Evolutionary conservation across 2,888 invertebrate species (phyloP).

Genomic region (Ephialtes manifestator): DNA sequence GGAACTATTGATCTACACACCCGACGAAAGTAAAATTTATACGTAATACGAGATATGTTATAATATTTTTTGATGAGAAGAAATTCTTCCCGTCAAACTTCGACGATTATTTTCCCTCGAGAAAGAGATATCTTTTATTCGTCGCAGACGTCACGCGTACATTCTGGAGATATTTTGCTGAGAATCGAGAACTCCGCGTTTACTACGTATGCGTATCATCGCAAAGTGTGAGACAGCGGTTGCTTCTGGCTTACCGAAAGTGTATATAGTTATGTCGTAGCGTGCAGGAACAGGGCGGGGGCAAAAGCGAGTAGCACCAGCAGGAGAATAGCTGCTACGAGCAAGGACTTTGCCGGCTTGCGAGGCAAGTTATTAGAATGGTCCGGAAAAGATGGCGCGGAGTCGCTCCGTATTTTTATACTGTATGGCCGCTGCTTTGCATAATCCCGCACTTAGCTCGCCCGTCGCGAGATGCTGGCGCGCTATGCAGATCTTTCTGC

Average conservation of each 20-base stretch:
- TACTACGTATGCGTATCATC: slow-evolving; percentile 30
- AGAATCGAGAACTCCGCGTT: slow-evolving; percentile 47
- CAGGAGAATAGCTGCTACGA: slow-evolving; percentile 69
- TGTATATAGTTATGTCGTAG: slow-evolving; percentile 51
- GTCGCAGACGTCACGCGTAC: slow-evolving; percentile 63
- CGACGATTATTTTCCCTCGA: slow-evolving; percentile 61
- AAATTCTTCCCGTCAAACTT: slow-evolving; percentile 44
- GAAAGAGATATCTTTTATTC: slow-evolving; percentile 60
- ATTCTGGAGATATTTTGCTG: slow-evolving; percentile 28
- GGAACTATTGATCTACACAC: background rate
- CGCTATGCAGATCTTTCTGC: slow-evolving; percentile 82
- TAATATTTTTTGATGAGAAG: slow-evolving; percentile 44
- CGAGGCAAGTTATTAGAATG: slow-evolving; percentile 85
- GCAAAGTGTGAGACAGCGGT: slow-evolving; percentile 6
- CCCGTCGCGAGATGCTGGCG: slow-evolving; percentile 83
- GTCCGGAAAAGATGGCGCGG: slow-evolving; percentile 86
- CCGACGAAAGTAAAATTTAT: slow-evolving; percentile 18
- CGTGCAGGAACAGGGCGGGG: slow-evolving; percentile 68
- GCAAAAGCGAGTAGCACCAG: slow-evolving; percentile 58
- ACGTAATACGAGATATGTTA: slow-evolving; percentile 16
- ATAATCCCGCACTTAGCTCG: slow-evolving; percentile 86
- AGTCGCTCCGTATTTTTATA: slow-evolving; percentile 87
- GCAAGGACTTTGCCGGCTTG: slow-evolving; percentile 67
- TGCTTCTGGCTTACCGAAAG: slow-evolving; percentile 34
- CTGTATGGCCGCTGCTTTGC: slow-evolving; percentile 86